Percentiles rank a stretch among this genome's conserved stretches.
phyloP scores from a whole-genome alignment of 2,888 invertebrate genomes.

The Fragum whitleyi region DNA sequence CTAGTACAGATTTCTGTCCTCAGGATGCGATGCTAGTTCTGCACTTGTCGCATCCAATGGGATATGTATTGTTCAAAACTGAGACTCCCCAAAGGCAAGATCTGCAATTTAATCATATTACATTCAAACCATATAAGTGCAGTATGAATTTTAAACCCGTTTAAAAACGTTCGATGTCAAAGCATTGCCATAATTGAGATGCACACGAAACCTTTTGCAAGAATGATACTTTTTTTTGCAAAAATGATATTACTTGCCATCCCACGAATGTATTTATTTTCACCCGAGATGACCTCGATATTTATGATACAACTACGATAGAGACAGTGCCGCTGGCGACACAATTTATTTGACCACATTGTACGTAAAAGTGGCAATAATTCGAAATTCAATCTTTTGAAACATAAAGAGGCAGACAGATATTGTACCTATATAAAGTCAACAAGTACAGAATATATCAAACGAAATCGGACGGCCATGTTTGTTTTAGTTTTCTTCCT shows the following conservation, averaged over 20 bases:
- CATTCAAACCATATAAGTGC: too few relatives aligned
- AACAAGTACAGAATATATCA: conserved; percentile 15
- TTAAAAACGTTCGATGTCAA: too few relatives aligned
- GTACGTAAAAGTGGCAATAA: not conserved
- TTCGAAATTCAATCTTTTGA: not conserved
- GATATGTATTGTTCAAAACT: too few relatives aligned
- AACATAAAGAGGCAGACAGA: not conserved
- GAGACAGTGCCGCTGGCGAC: conserved; percentile 2
- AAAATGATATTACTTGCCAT: not conserved
- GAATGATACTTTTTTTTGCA: too few relatives aligned
- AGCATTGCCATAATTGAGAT: too few relatives aligned
- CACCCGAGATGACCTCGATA: conserved; percentile 20
- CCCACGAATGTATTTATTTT: not conserved
- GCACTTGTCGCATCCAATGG: too few relatives aligned
- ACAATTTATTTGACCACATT: not conserved
- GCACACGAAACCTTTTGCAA: too few relatives aligned
- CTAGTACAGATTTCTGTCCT: too few relatives aligned
- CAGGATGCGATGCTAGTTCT: too few relatives aligned
- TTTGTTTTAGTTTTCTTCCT: conserved; percentile 19
- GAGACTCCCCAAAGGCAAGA: too few relatives aligned
- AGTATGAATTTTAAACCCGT: too few relatives aligned
- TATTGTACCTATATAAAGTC: not conserved
- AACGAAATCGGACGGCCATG: conserved; percentile 18
- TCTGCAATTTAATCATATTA: too few relatives aligned
- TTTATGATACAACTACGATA: not conserved